Conservation (phyloP, 1,140 invertebrate genomes). For the Lycorma delicatula region DNA sequence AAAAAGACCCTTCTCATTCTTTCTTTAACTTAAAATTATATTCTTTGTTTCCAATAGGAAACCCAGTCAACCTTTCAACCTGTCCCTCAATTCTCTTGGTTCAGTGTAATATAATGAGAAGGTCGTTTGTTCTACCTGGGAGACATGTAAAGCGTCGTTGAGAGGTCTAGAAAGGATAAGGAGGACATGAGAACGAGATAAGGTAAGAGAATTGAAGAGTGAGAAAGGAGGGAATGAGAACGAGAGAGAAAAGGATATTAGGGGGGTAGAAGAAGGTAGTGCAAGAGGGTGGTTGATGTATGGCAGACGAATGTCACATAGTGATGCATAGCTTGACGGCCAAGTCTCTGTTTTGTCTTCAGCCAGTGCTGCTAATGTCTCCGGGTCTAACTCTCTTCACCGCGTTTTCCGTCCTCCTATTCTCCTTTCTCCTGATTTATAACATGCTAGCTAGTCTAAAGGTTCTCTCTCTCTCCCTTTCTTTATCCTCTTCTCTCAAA, state of each 20-base stretch:
- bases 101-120: too few relatives aligned
- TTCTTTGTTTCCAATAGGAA: too few relatives aligned
- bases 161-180: not conserved
- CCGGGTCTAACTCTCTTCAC: not conserved
- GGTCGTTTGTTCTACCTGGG: too few relatives aligned
- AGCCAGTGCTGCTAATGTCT: not conserved
- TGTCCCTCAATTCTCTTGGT: too few relatives aligned
- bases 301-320: not conserved
- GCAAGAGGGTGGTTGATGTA: not conserved
- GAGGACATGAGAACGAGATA: not conserved
- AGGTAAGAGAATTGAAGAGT: not conserved
- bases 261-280: too few relatives aligned
- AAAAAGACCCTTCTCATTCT: too few relatives aligned
- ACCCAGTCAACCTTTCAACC: too few relatives aligned
- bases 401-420: not conserved
- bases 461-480: too few relatives aligned
- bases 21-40: too few relatives aligned
- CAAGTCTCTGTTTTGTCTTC: conserved; percentile 7
- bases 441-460: too few relatives aligned
- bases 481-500: not conserved
- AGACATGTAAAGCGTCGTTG: too few relatives aligned
- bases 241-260: not conserved
- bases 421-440: not conserved
- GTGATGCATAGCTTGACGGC: conserved; percentile 4
- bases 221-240: not conserved